A percentile compares a stretch with the other conserved stretches of the same genome.
Evolutionary conservation across 2,113 vertebrate genomes (phyloP).

Genomic region (Grantiella picta): DNA sequence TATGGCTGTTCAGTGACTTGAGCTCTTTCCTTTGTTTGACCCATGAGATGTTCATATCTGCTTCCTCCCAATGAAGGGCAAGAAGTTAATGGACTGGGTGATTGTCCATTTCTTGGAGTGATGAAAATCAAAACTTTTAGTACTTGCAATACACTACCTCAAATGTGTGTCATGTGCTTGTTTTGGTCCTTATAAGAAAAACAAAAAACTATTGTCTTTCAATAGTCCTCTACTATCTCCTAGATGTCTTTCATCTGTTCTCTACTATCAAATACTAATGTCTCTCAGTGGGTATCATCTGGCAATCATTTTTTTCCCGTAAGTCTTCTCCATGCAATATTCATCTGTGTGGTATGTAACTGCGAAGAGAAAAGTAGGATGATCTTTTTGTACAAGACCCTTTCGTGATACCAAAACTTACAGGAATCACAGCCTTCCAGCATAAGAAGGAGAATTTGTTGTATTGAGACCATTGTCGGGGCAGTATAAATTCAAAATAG

Average conservation of each 20-base stretch:
- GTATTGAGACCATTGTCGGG: neutral
- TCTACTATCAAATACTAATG: neutral
- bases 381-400: neutral
- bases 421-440: neutral
- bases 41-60: neutral
- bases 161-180: neutral
- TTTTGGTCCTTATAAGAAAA: neutral
- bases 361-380: neutral
- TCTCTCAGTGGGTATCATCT: neutral
- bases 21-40: neutral
- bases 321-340: neutral
- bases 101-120: neutral
- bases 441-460: neutral
- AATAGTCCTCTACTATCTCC: neutral
- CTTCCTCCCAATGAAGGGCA: neutral
- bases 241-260: neutral
- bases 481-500: slow-evolving; percentile 7
- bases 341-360: neutral
- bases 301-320: neutral
- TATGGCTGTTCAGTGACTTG: neutral
- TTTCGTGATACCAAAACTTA: neutral
- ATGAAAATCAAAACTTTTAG: neutral
- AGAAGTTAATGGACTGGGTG: neutral
- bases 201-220: neutral
- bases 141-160: neutral